Conservation (phyloP, 2,113 vertebrate species). For the Cygnus buccinator region DNA sequence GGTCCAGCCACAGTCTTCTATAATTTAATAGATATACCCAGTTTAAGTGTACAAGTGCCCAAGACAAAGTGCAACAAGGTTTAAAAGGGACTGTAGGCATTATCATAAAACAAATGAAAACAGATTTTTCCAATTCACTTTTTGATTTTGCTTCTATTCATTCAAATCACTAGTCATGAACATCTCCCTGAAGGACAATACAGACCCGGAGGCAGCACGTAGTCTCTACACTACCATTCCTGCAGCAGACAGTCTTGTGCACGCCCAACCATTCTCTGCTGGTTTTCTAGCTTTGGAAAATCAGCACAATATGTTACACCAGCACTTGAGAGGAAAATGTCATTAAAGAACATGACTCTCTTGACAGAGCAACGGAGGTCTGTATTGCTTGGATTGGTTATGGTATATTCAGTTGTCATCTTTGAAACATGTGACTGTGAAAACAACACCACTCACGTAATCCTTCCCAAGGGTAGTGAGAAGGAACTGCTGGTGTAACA, state of each 20-base stretch:
- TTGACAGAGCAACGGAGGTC: not conserved
- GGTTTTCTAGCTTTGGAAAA: constrained; percentile 14
- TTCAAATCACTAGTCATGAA: not conserved
- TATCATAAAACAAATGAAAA: not conserved
- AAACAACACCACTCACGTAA: not conserved
- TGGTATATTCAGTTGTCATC: accelerated
- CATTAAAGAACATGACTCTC: not conserved
- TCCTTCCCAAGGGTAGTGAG: not conserved
- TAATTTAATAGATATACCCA: not conserved
- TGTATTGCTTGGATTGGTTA: not conserved
- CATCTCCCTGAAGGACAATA: not conserved
- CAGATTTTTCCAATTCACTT: not conserved
- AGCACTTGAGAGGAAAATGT: not conserved
- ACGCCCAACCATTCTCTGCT: not conserved
- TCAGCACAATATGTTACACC: not conserved
- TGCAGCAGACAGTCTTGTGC: not conserved
- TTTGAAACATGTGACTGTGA: not conserved
- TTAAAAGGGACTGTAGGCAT: not conserved
- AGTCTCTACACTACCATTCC: not conserved
- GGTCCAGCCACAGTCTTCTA: not conserved
- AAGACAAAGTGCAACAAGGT: not conserved
- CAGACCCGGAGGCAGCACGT: accelerated
- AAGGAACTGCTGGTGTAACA: not conserved
- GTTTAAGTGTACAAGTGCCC: not conserved
- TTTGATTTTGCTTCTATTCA: not conserved